A percentile compares a stretch with the other conserved stretches of the same genome.
Conservation (phyloP, 2,888 invertebrate species). For the Macrophya alboannulata region DNA sequence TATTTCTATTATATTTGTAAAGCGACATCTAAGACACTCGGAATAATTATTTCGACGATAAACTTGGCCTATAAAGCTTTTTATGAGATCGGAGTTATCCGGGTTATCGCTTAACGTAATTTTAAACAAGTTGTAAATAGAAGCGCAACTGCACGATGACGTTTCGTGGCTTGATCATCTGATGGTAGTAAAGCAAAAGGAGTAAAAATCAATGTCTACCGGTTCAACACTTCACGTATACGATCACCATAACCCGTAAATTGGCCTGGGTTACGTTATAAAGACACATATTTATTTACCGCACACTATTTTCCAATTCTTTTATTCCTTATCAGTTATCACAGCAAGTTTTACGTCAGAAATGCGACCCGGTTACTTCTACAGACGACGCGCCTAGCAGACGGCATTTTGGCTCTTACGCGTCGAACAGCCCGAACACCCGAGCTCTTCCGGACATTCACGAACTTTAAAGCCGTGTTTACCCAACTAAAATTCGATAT, state of each 20-base stretch:
- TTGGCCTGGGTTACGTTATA: not conserved
- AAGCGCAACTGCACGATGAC: conserved; percentile 64
- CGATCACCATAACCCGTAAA: conserved; percentile 34
- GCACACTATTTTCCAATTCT: conserved; percentile 25
- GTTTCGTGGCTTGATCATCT: conserved; percentile 70
- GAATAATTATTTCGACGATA: conserved; percentile 1
- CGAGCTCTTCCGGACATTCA: conserved; percentile 48
- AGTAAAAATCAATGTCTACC: conserved; percentile 76
- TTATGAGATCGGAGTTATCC: not conserved
- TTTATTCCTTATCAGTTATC: conserved; percentile 67
- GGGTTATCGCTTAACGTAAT: conserved; percentile 16
- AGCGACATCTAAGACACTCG: not conserved
- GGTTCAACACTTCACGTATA: conserved; percentile 56
- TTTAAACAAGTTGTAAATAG: conserved; percentile 46
- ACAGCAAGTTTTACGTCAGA: conserved; percentile 73
- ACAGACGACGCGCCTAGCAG: conserved; percentile 77
- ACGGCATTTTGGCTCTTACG: conserved; percentile 75
- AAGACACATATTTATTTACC: conserved; percentile 8
- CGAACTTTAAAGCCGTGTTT: conserved; percentile 54
- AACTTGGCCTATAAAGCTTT: not conserved
- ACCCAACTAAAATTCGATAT: conserved; percentile 54
- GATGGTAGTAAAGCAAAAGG: conserved; percentile 64
- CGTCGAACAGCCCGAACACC: conserved; percentile 64
- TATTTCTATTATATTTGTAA: not conserved
- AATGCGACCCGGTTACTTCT: conserved; percentile 72